Percentiles rank a stretch among this genome's conserved stretches.
These are phyloP conservation scores for Melanostoma mellinum DNA, from an alignment of 2,888 invertebrate species.

Conservation along the genomic window DNA sequence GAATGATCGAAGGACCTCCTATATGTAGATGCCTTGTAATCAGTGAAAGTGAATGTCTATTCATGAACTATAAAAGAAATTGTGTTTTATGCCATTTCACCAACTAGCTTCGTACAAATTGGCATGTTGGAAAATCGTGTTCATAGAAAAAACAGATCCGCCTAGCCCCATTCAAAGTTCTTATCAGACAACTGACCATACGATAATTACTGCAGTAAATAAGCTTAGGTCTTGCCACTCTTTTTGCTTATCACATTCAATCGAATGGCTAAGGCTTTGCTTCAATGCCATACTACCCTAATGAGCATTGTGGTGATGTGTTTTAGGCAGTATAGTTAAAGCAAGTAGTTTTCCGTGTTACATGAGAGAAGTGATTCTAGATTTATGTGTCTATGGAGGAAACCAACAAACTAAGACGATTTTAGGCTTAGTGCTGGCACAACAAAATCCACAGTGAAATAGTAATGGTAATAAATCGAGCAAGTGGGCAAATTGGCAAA, in stretches of 20 bases:
- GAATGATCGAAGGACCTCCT: not conserved
- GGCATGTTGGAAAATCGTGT: not conserved
- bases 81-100: conserved; percentile 15
- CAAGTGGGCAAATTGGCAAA: conserved; percentile 61
- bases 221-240: conserved; percentile 56
- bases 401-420: conserved; percentile 69
- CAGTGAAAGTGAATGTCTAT: not conserved
- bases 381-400: conserved; percentile 66
- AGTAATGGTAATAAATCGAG: conserved; percentile 68
- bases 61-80: conserved; percentile 3
- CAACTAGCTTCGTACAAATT: not conserved
- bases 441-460: conserved; percentile 65
- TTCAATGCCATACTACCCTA: conserved; percentile 50
- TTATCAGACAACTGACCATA: conserved; percentile 46
- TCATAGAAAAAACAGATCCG: not conserved
- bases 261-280: conserved; percentile 58
- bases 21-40: not conserved
- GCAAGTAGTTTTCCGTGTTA: conserved; percentile 30
- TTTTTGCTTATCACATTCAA: conserved; percentile 60
- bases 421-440: conserved; percentile 69
- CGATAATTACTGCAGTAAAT: conserved; percentile 68
- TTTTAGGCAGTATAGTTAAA: not conserved
- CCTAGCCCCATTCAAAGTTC: conserved; percentile 22
- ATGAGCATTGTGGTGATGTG: conserved; percentile 31
- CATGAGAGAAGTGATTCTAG: conserved; percentile 57